Conservation (phyloP, 2,797 vertebrate species). For the Florisuga fusca region DNA sequence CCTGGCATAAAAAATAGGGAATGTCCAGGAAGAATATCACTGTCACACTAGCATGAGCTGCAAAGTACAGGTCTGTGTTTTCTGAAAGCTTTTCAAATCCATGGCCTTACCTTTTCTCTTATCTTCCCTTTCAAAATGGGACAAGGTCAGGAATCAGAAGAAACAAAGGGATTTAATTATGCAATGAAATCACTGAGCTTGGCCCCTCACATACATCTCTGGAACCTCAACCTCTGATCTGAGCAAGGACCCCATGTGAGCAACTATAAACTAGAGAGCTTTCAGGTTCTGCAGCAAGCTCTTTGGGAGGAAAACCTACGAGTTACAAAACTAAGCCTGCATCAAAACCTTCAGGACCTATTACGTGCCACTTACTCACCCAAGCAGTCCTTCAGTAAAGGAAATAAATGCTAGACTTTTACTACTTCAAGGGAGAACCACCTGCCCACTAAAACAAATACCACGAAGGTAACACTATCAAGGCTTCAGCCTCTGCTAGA, state of each 20-base stretch:
- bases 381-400: not conserved
- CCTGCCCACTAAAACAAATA: not conserved
- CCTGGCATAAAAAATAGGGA: not conserved
- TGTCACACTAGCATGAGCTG: not conserved
- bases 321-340: not conserved
- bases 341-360: not conserved
- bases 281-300: not conserved
- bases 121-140: not conserved
- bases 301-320: not conserved
- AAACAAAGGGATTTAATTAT: not conserved
- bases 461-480: not conserved
- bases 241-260: not conserved
- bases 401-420: not conserved
- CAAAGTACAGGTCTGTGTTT: not conserved
- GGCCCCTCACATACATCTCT: not conserved
- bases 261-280: not conserved
- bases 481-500: not conserved
- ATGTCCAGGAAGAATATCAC: not conserved
- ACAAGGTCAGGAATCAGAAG: not conserved
- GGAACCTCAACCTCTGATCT: not conserved
- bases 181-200: not conserved
- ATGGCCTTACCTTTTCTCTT: not conserved
- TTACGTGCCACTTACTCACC: not conserved
- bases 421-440: not conserved
- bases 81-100: not conserved